Conservation (phyloP, 2,888 invertebrate species). For the Phaedon cochleariae region DNA sequence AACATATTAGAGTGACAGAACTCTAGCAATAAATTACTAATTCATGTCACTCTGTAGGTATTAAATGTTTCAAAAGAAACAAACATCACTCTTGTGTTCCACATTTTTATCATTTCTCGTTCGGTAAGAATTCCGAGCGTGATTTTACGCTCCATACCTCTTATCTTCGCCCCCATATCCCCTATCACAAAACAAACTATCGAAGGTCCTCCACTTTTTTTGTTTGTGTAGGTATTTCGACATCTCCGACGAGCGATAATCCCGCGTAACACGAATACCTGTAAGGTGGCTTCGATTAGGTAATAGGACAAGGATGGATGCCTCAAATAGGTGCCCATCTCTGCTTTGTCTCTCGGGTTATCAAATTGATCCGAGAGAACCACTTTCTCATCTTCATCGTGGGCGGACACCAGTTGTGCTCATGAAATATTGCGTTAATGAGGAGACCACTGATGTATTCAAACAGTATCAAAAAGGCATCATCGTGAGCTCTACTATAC, state of each 20-base stretch:
- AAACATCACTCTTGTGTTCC: background rate
- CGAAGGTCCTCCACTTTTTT: background rate
- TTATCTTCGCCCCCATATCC: background rate
- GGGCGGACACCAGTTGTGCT: background rate
- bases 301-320: conserved; percentile 4
- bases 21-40: too few species aligned
- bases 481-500: too few species aligned
- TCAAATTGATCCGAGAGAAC: background rate
- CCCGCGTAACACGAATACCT: conserved; percentile 2
- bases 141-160: background rate
- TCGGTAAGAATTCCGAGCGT: background rate
- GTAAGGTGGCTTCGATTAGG: conserved; percentile 13
- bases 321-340: conserved; percentile 1
- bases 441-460: too few species aligned
- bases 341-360: background rate
- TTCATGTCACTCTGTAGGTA: background rate
- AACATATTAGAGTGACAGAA: too few species aligned
- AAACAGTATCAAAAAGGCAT: too few species aligned
- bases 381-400: conserved; percentile 19
- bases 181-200: background rate
- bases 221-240: background rate
- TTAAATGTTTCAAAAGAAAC: background rate
- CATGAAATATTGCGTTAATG: too few species aligned
- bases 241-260: background rate
- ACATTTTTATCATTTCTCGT: background rate